Conservation (phyloP, 1,140 invertebrate species). For the Calliphora vicina region DNA sequence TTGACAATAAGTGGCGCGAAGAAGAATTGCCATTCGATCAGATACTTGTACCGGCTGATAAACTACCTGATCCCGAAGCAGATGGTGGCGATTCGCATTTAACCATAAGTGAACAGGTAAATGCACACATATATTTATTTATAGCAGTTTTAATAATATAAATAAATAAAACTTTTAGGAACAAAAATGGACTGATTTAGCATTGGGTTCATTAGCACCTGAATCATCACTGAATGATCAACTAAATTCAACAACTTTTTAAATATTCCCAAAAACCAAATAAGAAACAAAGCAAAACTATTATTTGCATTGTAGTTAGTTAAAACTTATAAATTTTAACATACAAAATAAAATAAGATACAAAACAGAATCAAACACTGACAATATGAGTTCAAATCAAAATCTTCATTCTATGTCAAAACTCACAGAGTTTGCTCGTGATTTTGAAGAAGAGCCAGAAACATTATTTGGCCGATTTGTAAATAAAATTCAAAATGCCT, state of each 20-base stretch:
- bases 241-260: slow-evolving; percentile 57
- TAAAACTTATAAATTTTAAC: too few species aligned
- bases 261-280: slow-evolving; percentile 41
- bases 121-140: not conserved
- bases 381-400: slow-evolving; percentile 66
- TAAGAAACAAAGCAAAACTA: not conserved
- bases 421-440: slow-evolving; percentile 77
- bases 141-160: not conserved
- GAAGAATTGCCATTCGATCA: slow-evolving; percentile 90
- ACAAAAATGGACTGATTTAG: slow-evolving; percentile 87
- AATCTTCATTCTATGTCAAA: slow-evolving; percentile 75
- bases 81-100: slow-evolving; percentile 91
- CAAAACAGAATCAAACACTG: slow-evolving; percentile 34
- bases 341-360: not conserved
- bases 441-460: slow-evolving; percentile 56
- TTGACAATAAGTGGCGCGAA: slow-evolving; percentile 88
- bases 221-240: slow-evolving; percentile 59
- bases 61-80: slow-evolving; percentile 92
- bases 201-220: slow-evolving; percentile 68
- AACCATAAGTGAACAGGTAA: slow-evolving; percentile 85
- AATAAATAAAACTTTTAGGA: slow-evolving; percentile 60
- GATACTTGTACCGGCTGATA: slow-evolving; percentile 84
- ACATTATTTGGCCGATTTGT: slow-evolving; percentile 59
- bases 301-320: not conserved
- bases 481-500: slow-evolving; percentile 62